Evolutionary conservation across 1,140 invertebrate genomes (phyloP).

Genomic region (Drosophila ironensis): DNA sequence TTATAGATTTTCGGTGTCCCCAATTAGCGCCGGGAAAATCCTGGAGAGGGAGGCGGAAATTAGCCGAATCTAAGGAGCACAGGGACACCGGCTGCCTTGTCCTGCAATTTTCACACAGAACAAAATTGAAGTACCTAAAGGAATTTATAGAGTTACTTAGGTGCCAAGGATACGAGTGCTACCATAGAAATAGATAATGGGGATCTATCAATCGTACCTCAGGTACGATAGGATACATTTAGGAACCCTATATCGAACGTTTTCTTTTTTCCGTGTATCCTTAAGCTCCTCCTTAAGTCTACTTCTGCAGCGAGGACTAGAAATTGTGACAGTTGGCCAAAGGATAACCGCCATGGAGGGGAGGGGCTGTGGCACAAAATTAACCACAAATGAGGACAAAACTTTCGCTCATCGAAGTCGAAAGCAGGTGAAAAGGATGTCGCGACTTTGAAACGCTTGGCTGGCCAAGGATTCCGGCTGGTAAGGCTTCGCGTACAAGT

Average conservation of each 20-base stretch:
- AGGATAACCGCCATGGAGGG: slow-evolving; percentile 44
- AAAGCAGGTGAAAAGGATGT: slow-evolving; percentile 40
- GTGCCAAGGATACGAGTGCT: too few relatives aligned
- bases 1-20: slow-evolving; percentile 66
- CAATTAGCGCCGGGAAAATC: slow-evolving; percentile 52
- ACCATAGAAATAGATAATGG: too few relatives aligned
- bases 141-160: too few relatives aligned
- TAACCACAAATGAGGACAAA: slow-evolving; percentile 69
- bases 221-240: too few relatives aligned
- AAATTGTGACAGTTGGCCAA: slow-evolving; percentile 43
- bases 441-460: slow-evolving; percentile 22
- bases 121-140: too few relatives aligned
- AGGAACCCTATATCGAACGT: too few relatives aligned
- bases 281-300: slow-evolving; percentile 21
- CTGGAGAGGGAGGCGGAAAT: slow-evolving; percentile 46
- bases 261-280: slow-evolving; percentile 36
- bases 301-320: slow-evolving; percentile 25
- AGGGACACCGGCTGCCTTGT: slow-evolving; percentile 12
- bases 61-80: slow-evolving; percentile 48
- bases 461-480: slow-evolving; percentile 31
- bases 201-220: too few relatives aligned
- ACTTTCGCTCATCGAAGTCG: slow-evolving; percentile 48
- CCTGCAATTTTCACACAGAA: too few relatives aligned
- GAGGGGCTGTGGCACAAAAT: slow-evolving; percentile 40
- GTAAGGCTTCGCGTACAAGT: slow-evolving; percentile 16